Conservation (phyloP, 2,113 vertebrate species). For the Rutilus rutilus region DNA sequence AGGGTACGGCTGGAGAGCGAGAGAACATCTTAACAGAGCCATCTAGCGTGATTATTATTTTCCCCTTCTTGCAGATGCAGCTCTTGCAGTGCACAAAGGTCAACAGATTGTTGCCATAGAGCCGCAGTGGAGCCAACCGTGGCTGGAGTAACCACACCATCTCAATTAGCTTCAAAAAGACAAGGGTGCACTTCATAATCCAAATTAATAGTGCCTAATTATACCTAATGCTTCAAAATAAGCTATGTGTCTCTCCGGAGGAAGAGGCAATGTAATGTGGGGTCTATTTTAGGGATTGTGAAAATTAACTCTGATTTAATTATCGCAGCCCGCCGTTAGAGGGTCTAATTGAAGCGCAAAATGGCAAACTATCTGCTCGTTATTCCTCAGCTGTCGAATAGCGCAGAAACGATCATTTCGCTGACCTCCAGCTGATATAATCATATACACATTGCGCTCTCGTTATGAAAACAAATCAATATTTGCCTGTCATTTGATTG, state of each 20-base stretch:
- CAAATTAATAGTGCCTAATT: constrained; percentile 75
- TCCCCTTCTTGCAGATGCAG: constrained; percentile 20
- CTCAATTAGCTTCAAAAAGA: constrained; percentile 53
- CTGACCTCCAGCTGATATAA: constrained; percentile 45
- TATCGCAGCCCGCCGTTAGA: constrained; percentile 62
- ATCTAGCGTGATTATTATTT: constrained; percentile 46
- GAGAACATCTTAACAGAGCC: constrained; percentile 7
- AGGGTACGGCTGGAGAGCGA: neutral
- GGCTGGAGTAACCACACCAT: constrained; percentile 22
- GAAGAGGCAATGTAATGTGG: constrained; percentile 69
- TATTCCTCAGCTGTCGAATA: constrained; percentile 39
- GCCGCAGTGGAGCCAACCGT: constrained; percentile 16
- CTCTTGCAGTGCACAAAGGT: constrained; percentile 48
- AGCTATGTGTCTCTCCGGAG: constrained; percentile 69
- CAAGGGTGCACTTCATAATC: constrained; percentile 63
- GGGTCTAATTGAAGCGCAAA: constrained; percentile 64
- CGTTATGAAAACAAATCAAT: constrained; percentile 52
- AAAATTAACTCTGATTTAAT: constrained; percentile 77
- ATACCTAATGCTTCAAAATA: constrained; percentile 76
- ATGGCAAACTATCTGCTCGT: constrained; percentile 43
- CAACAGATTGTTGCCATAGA: constrained; percentile 53
- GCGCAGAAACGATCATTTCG: constrained; percentile 35
- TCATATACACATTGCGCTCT: constrained; percentile 10
- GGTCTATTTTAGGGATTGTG: constrained; percentile 70
- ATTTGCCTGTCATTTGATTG: constrained; percentile 27